Base-by-base conservation (phyloP, 2,113 vertebrate genomes). In the Perca flavescens region DNA sequence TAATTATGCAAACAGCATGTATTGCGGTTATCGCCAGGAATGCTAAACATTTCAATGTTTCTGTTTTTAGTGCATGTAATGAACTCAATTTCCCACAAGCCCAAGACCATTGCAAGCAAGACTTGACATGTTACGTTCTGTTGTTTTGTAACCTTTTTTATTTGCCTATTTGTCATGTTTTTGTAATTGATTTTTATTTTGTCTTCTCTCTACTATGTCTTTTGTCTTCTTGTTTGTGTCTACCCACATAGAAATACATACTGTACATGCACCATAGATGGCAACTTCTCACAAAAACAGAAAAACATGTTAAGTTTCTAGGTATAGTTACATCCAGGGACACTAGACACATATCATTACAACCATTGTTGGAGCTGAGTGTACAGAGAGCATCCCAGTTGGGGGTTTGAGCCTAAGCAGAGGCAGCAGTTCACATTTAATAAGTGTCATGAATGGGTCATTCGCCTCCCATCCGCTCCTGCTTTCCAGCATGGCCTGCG, bases 361-460 rank as follows among this genome's bases (percentile, higher is more conserved):
- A 77, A n/a, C 9, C 6, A 1, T 47, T 74, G 47, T 70, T 21
- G 28, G 28, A 58, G 49, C 53, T 19, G 58, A 77, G 40, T 57
- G 22, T 57, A 43, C 61, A 21, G 50, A 57, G 3, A 75, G 50
- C 64, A 31, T 43, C 34, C 57, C 43, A 75, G 15, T 19, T 31
- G 61, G 17, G 54, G 21, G 17, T 71, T 57, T 14, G 22, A 9
- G 25, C 17, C 63, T 22, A 2, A 78, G 87, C 28, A 54, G 57
- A 73, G 68, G 72, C 65, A 47, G 69, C 73, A 9, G 47, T 53
- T 83, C 78, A 68, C 74, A 78, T 78, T 78, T 77, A 80, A 91
- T 84, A 79, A 70, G 60, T 62, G 77, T 73, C 78, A 40, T 56
- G 54, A 63, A 77, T 66, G 72, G 74, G 78, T 74, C 82, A 64